Base-by-base conservation (phyloP, 2,797 vertebrate genomes). In the Austrolebias charrua region DNA sequence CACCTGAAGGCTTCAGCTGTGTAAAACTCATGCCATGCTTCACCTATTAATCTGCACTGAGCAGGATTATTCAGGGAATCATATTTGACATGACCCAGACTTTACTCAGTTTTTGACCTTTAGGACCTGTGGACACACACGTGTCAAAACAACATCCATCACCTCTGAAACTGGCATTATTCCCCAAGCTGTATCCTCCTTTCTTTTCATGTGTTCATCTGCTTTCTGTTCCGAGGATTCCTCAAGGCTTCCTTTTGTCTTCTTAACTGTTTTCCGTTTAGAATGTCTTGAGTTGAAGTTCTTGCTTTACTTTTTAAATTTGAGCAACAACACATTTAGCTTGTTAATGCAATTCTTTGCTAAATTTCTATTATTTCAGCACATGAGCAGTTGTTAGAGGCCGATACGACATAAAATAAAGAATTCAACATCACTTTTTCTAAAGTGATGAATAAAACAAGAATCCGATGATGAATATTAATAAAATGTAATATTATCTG, bases 71-170 rank as follows among this genome's bases (percentile, higher is more conserved):
- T 77, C 50, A 24, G 65, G 65, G 82, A 76, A 74, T 84, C 78
- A 75, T 81, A 74, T 81, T 79, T 86, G 83, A 84, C 80, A 81
- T 55, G 76, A 78, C 66, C 75, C 80, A 57, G 72, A 64, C 80
- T 75, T 71, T 59, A 16, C 83, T 57, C 42, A 1, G 28, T 65
- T 75, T 70, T 72, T 68, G 79, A 86, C 80, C 82, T 71, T 11
- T 60, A 1, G 24, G 68, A 62, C 77, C 73, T 76, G 73, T 70
- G 79, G 87, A 83, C 62, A 70, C 74, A 56, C 85, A 82, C 57
- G 51, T 80, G 84, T 89, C 87, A 83, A 87, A 89, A 89, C 85
- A 88, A 73, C 81, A 87, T 88, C 79, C 60, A 88, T 90, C 85
- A 87, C 80, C 71, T 60, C 71, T 33, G 58, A 57, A 77, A 38